Base-by-base conservation (phyloP, 1,140 invertebrate species). In the Meloidogyne exigua region DNA sequence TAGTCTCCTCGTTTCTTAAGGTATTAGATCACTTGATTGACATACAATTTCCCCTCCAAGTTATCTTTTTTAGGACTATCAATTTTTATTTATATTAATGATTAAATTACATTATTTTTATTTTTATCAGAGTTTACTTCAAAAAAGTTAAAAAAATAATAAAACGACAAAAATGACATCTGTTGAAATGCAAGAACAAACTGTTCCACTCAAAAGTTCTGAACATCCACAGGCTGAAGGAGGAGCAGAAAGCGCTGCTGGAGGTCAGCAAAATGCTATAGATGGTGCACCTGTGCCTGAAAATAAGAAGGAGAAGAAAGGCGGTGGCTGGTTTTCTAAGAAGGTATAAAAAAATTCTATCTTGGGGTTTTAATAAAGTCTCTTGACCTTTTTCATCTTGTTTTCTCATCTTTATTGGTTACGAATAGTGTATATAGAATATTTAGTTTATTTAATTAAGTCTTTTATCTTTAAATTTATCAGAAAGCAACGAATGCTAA, bases 141-240 rank as follows among this genome's bases (percentile, higher is more conserved):
- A 57, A 57, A n/a, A 18, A 57, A 57, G 9, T 57, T 57, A n/a
- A n/a, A 57, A n/a, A 21, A n/a, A n/a, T 57, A n/a, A 57, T 3
- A 57, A 49, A 57, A 0, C 0, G 7, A n/a, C 13, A n/a, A 57
- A 68, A 32, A 72, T 72, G 71, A 25, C 71, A 36, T 49, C 57
- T 26, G 71, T 72, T 21, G 71, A 72, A 44, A 23, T 72, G 44
- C 71, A 72, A 72, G 71, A 72, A 72, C 68, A 69, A 36, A 72
- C 39, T 71, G 36, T 72, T 26, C 71, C 71, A 25, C 39, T 72
- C 7, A 72, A 72, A 62, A 64, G 32, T 62, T 44, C 71, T 21
- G 71, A 72, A 49, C 44, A 72, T 26, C 39, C 36, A n/a, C 39
- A 63, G 26, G 5, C 39, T 32, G 64, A 49, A 23, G 71, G 64